Base-by-base conservation (phyloP, 2,888 invertebrate genomes). In the Hylaea fasciaria region DNA sequence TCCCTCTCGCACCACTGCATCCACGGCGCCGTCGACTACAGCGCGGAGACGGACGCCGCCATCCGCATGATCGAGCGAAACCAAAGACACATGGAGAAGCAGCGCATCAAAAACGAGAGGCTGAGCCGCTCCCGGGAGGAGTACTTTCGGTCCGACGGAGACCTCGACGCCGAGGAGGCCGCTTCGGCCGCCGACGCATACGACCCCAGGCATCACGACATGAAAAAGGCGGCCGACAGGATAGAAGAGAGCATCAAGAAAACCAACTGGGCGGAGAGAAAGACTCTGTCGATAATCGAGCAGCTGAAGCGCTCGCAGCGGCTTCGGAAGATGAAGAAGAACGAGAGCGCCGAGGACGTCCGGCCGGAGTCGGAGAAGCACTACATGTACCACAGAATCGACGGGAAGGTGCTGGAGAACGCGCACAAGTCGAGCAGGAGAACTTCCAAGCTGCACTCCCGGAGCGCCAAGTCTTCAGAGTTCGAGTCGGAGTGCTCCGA, bases 401-500 rank as follows among this genome's bases (percentile, higher is more conserved):
- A 93, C 73, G 93, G 93, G 8, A 93, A 93, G 68, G 86, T 92
- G 2, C 70, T 93, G n/a, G 91, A 92, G 70, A 93, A 92, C 76
- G 92, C 92, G 14, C 93, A 93, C 74, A 94, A 93, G 66, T 92
- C 93, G 9, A 92, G 91, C 68, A 83, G 87, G 56, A 83, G 93
- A 39, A 79, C 89, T 7, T 90, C 93, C 0, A 90, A 88, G 68
- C 61, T 91, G 16, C 93, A 94, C 73, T 89, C 92, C 9, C 84
- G 95, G 49, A 95, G 95, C 77, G 94, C 95, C 0, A 95, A 95
- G 71, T 95, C 96, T 0, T 88, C 96, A 9, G 96, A 96, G 76
- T 95, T 96, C 70, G 96, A 96, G 77, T 95, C 95, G n/a, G 96
- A 96, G 75, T 94, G 93, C 47, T 94, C 93, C 0, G 93, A 84